Base-by-base conservation (phyloP, 92 coral and sea anemone genomes). In the Heliopora coerulea region DNA sequence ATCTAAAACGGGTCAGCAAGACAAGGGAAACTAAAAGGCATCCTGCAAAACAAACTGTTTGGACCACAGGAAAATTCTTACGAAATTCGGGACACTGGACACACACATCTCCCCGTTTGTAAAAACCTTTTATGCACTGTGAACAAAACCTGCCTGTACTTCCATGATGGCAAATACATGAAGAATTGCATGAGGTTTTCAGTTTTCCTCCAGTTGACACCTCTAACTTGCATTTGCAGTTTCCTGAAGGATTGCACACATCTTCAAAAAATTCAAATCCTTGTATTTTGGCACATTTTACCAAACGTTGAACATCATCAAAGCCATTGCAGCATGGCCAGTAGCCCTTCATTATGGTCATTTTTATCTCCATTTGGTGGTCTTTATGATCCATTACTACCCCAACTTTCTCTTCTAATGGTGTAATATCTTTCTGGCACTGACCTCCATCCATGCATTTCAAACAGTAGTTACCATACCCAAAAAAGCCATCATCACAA, bases 401-500 rank as follows among this genome's bases (percentile, higher is more conserved):
- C 12, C 8, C 30, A 56, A 8, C 31, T 3, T 28, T 8, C 7
- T 2, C n/a, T 23, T 1, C 18, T 29, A 25, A 17, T n/a, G 83
- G 76, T 3, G 41, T 42, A 60, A 74, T 50, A 20, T 84, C 39
- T 23, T 74, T 78, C 8, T 73, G 24, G 54, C 96, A 89, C 64
- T 20, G 41, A 10, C 86, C 96, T 0, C 86, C 86, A 17, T 33
- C 24, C 96, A 89, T 83, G 64, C 96, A 89, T 54, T 62, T 57
- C 3, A 76, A 44, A 46, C 96, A 89, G 27, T 50, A 57, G 12
- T 68, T 68, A 4, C 84, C 72, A 46, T 49, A 61, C 14, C 96
- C 96, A 63, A 80, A 89, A 60, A 54, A 89, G 29, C 87, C 96
- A n/a, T 60, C 40, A 25, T 86, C 80, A 28, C 96, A 89, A 75